Evolutionary conservation across 30 jellyfish, hydroid and myxozoan genomes (phyloP).

Genomic region (Hydra vulgaris): DNA sequence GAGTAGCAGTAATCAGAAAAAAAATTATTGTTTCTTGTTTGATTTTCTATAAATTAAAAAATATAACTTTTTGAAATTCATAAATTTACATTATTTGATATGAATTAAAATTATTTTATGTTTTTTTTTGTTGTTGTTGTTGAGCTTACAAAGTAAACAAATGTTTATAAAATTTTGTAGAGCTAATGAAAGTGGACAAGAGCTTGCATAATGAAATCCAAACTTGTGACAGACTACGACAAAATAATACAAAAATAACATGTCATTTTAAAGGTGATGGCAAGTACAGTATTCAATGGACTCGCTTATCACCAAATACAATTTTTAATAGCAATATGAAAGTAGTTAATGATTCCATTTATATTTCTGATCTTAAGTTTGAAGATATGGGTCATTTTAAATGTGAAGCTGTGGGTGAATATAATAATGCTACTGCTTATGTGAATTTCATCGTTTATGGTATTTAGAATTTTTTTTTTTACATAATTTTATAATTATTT

Average conservation of each 20-base stretch:
- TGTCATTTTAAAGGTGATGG: constrained; percentile 67
- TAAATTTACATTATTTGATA: too few relatives aligned
- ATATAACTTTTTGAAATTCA: too few relatives aligned
- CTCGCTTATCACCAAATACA: constrained; percentile 21
- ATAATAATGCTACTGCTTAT: constrained; percentile 29
- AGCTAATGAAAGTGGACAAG: constrained; percentile 31
- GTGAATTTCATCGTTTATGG: constrained; percentile 47
- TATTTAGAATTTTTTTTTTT: constrained; percentile 5
- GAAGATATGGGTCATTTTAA: constrained; percentile 56
- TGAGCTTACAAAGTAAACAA: too few relatives aligned
- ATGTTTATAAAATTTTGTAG: too few relatives aligned
- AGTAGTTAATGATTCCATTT: constrained; percentile 28
- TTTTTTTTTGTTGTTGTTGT: too few relatives aligned
- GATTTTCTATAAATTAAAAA: too few relatives aligned
- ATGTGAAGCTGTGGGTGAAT: constrained; percentile 48
- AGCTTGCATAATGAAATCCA: constrained; percentile 8
- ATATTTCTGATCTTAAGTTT: constrained; percentile 30
- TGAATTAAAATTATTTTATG: too few relatives aligned
- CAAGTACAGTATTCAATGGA: constrained; percentile 44
- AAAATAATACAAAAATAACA: constrained; percentile 27
- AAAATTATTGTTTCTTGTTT: too few relatives aligned
- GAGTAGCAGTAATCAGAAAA: too few relatives aligned
- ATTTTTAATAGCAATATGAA: constrained; percentile 57
- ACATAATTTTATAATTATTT: neutral
- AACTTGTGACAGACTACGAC: constrained; percentile 14